Conservation (phyloP, 2,888 invertebrate species). For the Dendrolimus pini region DNA sequence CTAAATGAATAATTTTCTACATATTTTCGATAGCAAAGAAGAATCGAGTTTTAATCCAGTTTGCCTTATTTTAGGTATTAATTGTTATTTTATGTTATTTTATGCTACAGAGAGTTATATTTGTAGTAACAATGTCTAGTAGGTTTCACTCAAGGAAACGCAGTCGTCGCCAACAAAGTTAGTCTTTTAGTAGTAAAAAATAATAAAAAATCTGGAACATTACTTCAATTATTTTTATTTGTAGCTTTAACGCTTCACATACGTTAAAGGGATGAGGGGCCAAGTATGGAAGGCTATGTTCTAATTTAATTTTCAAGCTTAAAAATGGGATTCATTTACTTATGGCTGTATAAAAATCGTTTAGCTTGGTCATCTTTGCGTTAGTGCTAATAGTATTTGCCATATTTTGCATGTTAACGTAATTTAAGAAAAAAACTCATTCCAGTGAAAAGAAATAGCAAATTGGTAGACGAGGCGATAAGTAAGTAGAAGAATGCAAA, state of each 20-base stretch:
- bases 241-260: not conserved
- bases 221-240: not conserved
- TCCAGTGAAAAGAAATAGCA: constrained; percentile 60
- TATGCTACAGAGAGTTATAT: not conserved
- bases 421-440: constrained; percentile 57
- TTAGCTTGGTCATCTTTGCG: not conserved
- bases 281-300: not conserved
- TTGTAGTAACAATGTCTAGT: not conserved
- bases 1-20: constrained; percentile 61
- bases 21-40: constrained; percentile 12
- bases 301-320: too few species aligned
- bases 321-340: too few species aligned
- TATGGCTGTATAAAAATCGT: too few species aligned
- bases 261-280: not conserved
- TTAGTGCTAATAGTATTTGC: constrained; percentile 36
- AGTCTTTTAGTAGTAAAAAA: not conserved
- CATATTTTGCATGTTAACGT: constrained; percentile 55
- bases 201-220: not conserved
- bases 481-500: constrained; percentile 70
- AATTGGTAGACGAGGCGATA: constrained; percentile 67
- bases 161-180: not conserved
- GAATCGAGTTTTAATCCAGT: not conserved
- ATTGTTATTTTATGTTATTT: not conserved
- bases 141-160: not conserved
- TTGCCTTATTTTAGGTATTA: not conserved